Percentiles rank a stretch among this genome's conserved stretches.
Conservation (phyloP, 2,888 invertebrate genomes). For the Incurvaria masculella region DNA sequence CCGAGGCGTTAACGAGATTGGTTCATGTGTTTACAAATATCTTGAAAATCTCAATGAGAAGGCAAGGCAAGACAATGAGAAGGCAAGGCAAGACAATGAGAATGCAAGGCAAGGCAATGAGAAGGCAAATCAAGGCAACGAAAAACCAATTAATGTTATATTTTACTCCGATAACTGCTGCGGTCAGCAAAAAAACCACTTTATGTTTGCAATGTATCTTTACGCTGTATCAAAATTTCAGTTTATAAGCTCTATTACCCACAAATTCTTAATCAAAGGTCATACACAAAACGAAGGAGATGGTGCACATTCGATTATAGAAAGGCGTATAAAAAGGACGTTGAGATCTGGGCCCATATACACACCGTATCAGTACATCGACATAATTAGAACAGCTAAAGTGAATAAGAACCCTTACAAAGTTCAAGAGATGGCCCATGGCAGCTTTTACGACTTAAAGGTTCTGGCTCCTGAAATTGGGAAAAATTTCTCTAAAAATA, state of each 20-base stretch:
- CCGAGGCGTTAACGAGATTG: conserved; percentile 9
- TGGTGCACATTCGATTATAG: conserved; percentile 7
- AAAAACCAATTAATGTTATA: conserved; percentile 3
- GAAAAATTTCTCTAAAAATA: conserved; percentile 1
- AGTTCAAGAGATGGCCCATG: background rate
- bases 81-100: too few relatives aligned
- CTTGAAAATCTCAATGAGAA: conserved; percentile 3
- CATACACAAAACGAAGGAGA: conserved; percentile 12
- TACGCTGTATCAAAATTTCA: conserved; percentile 10
- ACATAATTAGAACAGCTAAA: conserved; percentile 6
- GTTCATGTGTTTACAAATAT: conserved; percentile 7
- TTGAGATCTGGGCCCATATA: conserved; percentile 7
- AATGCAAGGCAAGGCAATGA: too few relatives aligned
- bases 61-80: too few relatives aligned
- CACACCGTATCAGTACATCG: conserved; percentile 6
- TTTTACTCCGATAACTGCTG: conserved; percentile 10
- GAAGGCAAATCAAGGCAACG: too few relatives aligned
- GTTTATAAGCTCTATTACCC: conserved; percentile 3
- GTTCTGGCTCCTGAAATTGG: background rate
- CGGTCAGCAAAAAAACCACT: conserved; percentile 17
- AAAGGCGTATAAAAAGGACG: conserved; percentile 7
- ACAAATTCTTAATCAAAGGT: conserved; percentile 7
- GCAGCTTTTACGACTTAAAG: conserved; percentile 2
- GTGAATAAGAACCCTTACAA: conserved; percentile 1
- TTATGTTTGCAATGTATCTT: conserved; percentile 12